A percentile compares a stretch with the other conserved stretches of the same genome.
These are phyloP conservation scores for Diplogasteroides magnus DNA, from an alignment of 1,140 invertebrate genomes.

Conservation along the genomic window DNA sequence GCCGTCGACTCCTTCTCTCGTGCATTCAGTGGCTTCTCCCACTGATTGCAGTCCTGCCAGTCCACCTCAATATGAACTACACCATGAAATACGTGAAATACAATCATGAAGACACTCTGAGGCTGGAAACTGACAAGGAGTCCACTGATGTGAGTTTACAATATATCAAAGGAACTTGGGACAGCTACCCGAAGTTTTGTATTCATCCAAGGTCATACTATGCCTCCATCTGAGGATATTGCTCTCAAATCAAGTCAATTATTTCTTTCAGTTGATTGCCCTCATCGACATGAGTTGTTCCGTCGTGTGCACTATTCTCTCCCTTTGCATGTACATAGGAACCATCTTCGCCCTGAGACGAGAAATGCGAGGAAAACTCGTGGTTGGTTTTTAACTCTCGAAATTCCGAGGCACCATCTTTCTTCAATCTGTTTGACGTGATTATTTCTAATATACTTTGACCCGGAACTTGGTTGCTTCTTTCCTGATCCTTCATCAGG, in stretches of 20 bases:
- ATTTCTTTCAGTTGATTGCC: neutral
- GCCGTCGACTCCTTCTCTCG: neutral
- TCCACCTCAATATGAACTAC: neutral
- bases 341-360: neutral
- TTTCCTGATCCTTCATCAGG: too few species aligned
- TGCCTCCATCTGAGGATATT: too few species aligned
- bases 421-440: too few species aligned
- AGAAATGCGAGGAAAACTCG: neutral
- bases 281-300: neutral
- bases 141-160: neutral
- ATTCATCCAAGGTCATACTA: too few species aligned
- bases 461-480: too few species aligned
- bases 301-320: neutral
- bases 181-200: neutral
- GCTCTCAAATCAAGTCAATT: too few species aligned
- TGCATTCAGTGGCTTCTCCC: neutral
- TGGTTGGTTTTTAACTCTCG: too few species aligned
- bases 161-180: neutral
- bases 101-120: neutral
- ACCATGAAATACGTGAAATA: neutral
- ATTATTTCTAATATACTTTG: too few species aligned
- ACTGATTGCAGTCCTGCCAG: neutral
- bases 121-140: neutral
- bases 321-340: neutral
- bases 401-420: too few species aligned